These are phyloP conservation scores for Parazoanthus atlanticus DNA, from an alignment of 92 coral and sea anemone species.

Conservation along the genomic window DNA sequence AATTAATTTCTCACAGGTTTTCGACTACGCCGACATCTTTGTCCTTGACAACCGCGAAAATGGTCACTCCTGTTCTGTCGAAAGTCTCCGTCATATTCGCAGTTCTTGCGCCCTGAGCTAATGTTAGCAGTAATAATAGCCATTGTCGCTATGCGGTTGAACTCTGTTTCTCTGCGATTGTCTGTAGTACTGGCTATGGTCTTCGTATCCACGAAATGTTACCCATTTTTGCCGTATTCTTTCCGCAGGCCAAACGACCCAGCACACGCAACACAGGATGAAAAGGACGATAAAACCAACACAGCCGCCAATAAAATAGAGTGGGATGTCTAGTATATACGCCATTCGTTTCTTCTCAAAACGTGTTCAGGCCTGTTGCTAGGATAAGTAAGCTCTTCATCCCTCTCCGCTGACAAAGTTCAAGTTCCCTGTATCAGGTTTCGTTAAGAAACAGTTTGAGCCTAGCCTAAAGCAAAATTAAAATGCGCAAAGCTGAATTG, in stretches of 20 bases:
- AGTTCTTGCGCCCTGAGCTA: not conserved
- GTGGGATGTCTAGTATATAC: constrained; percentile 29
- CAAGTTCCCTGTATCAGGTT: not conserved
- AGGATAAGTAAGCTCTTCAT: not conserved
- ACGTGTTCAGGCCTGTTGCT: constrained; percentile 13
- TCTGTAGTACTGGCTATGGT: constrained; percentile 25
- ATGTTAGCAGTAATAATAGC: not conserved
- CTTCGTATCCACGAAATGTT: constrained; percentile 27
- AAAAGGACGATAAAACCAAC: constrained; percentile 29
- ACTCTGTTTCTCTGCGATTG: constrained; percentile 21
- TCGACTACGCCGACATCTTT: not conserved
- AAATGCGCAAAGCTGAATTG: constrained; percentile 1
- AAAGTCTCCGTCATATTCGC: not conserved
- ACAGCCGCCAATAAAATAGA: constrained; percentile 25
- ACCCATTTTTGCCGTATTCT: constrained; percentile 42
- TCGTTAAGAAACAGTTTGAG: not conserved
- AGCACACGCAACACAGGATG: constrained; percentile 33
- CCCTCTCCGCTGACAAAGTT: not conserved
- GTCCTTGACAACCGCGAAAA: not conserved
- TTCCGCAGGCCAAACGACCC: constrained; percentile 46
- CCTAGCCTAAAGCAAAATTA: not conserved
- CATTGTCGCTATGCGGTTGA: not conserved
- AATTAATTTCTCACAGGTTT: not conserved
- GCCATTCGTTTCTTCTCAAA: constrained; percentile 25
- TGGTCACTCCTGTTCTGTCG: not conserved